Evolutionary conservation across 1,140 invertebrate genomes (phyloP), one percentile per base, ranked within the genome.

Genomic region (Lepidurus apus): DNA sequence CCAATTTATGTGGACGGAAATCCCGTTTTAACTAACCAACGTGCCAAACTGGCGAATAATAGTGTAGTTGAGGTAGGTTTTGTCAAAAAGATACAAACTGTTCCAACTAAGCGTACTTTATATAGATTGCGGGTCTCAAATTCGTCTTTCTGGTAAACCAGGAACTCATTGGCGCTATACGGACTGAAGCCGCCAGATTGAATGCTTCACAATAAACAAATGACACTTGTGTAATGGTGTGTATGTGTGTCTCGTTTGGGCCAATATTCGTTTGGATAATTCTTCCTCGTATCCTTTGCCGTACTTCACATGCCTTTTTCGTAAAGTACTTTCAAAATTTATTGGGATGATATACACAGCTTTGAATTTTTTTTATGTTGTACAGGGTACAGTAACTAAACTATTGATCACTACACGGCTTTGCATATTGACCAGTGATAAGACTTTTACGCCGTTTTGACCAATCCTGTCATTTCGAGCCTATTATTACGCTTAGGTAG

Each of bases 91-190:
- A 17, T 77, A 13, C 74, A 43, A 34, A 74, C 7, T 26, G 1
- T 75, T 44, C 11, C 43, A 13, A 17, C 79, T 78, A 73, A 65
- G 24, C 42, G 74, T 81, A 78, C 76, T 75, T 77, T 17, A 88
- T 88, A 81, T 86, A 94, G 91, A 94, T 97, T 82, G 91, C 93
- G 34, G 93, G 93, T 79, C 86, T 97, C 42, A 90, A 93, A 80
- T 97, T 97, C 85, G 94, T 96, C 81, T 98, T 98, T 85, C 89
- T 96, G 73, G 92, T 97, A 76, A 97, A 97, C 85, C 93, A 95
- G 85, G 95, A 97, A 81, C 86, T 97, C 24, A 94, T 97, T 80
- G 93, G 90, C 83, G 91, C 91, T 34, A 93, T 95, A 81, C 87
- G 93, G 75, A 91, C 92, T 84, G 94, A 95, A 86, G 90, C 91